Base-by-base conservation (phyloP, 2,888 invertebrate genomes). In the Rhabditoides inermis region DNA sequence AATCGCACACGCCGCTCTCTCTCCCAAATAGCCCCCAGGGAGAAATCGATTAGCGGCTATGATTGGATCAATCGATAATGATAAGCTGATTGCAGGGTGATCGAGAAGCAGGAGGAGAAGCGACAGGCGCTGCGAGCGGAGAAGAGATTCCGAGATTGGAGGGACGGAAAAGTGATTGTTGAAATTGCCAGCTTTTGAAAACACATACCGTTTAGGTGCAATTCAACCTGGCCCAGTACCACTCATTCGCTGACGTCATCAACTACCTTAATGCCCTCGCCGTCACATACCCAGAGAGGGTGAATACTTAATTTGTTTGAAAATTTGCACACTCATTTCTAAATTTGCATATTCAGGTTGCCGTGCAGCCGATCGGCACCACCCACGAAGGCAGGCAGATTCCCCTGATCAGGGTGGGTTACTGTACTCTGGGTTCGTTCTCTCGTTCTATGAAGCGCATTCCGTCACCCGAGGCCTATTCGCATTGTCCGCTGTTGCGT, bases 331-430 rank as follows among this genome's bases (percentile, higher is more conserved):
- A n/a, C n/a, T n/a, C n/a, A n/a, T n/a, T n/a, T n/a, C n/a, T n/a
- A n/a, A n/a, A n/a, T n/a, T n/a, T n/a, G n/a, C n/a, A n/a, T n/a
- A n/a, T n/a, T n/a, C n/a, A n/a, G n/a, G 73, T 76, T 22, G 65
- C 68, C 6, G 76, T 76, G 7, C 63, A 68, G 41, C 73, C 73
- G 7, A 76, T 75, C 45, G 75, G 75, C 12, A 70, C 70, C 2
- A 73, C 75, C 6, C 76, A 75, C 47, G 75, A 75, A 51, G 72
- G 72, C 28, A 47, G 76, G 23, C 73, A 74, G 58, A 73, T 75
- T 45, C 70, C 72, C 10, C 48, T 75, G 35, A 72, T 76, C 45
- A 76, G 72, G 63, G 73, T 73, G 3, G 28, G 57, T 12, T 23
- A n/a, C n/a, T n/a, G n/a, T n/a, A n/a, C 22, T 26, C n/a, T 32